Base-by-base conservation (phyloP, 2,888 invertebrate genomes). In the Beris chalybata region DNA sequence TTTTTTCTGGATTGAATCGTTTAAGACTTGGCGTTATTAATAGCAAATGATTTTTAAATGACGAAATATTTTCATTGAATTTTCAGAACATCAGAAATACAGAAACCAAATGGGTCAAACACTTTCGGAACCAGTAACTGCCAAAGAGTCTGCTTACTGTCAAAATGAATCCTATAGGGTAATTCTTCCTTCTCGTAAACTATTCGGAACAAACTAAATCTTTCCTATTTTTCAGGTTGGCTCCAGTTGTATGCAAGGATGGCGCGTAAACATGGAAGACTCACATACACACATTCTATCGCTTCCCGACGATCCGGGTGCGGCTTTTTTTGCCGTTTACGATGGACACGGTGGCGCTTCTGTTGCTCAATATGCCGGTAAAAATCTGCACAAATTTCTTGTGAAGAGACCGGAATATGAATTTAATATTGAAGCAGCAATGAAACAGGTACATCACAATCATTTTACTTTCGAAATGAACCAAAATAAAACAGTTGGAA, bases 181-280 rank as follows among this genome's bases (percentile, higher is more conserved):
- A 43, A 55, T 15, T 38, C 64, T 70, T 55, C 30, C 29, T 48
- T 15, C 32, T 47, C 13, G 12, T 13, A 43, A 22, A n/a, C 3
- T 31, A 29, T 48, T 12, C 43, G 29, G 5, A 22, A 54, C 2
- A 54, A 30, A 22, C 22, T 64, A 1, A 22, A 32, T 7, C 47
- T 45, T 9, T 48, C 30, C 6, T 12, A 29, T 29, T 45, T 61
- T 64, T 31, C 15, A 73, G 72, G 95, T 99, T 5, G 98, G 95
- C n/a, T 94, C 96, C 1, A 96, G 96, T 22, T 96, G 94, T 77
- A 99, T 99, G 98, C 99, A 99, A 82, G 99, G 99, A 79, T 99
- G 99, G 99, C 84, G 99, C 70, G 90, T 97, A 66, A 94, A 94
- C 72, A 99, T 99, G 99, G 99, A 99, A 83, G 99, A 99, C 82